Evolutionary conservation across 1,140 invertebrate species (phyloP), one percentile per base, ranked within the genome.

Genomic region (Drosophila orena): DNA sequence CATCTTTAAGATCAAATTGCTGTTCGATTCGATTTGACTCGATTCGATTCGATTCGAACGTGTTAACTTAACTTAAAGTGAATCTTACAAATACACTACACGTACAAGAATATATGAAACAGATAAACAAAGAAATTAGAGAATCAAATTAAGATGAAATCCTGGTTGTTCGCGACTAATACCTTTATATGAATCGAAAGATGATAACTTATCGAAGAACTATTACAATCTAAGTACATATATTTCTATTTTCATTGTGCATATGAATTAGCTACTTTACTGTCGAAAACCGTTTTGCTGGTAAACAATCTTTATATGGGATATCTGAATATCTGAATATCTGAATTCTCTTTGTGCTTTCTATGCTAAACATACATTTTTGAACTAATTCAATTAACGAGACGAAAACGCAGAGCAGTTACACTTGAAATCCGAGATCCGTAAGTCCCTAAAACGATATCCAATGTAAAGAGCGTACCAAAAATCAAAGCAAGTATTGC

Each of bases 101-200:
- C 7, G 30, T 30, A 30, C 8, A 30, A 8, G 30, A 30, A 7
- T 30, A 30, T 30, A 30, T 30, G 30, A 30, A 38, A 40, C 34
- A 24, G 14, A 47, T n/a, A 64, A 14, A 43, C 8, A 34, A 49
- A 20, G 34, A 38, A 44, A 46, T 57, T 17, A 59, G 47, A 44
- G 53, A 73, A 62, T 62, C 71, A 74, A 78, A 78, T 71, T 57
- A 64, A 75, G 57, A 75, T 71, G 49, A 77, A 77, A 77, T 71
- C 76, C 75, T 77, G 75, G 75, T 78, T 78, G 75, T 78, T 78
- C 35, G 75, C 74, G 75, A 77, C 58, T 72, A 78, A 78, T 78
- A 78, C 68, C 76, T 59, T 77, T 50, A 59, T 77, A 77, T 44
- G 52, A 52, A 70, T 68, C 72, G 60, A 68, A 55, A 49, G 42